These are phyloP conservation scores for Serrognathus titanus DNA, from an alignment of 2,888 invertebrate genomes.

Conservation along the genomic window DNA sequence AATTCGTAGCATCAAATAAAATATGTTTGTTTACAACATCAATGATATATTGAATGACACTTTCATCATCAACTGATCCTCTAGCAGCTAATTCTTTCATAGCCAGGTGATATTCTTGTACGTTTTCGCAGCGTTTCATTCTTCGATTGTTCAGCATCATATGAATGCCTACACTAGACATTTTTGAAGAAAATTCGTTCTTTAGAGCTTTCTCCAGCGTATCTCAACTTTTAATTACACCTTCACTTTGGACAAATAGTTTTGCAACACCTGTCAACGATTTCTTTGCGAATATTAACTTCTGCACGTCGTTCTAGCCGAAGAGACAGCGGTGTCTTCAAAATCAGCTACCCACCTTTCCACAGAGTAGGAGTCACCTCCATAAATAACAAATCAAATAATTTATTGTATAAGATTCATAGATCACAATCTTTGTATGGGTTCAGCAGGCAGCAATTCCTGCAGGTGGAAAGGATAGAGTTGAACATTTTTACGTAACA, in stretches of 20 bases:
- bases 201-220: slow-evolving; percentile 8
- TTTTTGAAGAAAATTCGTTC: slow-evolving; percentile 8
- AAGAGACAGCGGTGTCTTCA: slow-evolving; percentile 16
- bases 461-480: too few relatives aligned
- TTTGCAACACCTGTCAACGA: slow-evolving; percentile 17
- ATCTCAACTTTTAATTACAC: slow-evolving; percentile 11
- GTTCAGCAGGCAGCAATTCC: too few relatives aligned
- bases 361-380: slow-evolving; percentile 9
- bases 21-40: not conserved
- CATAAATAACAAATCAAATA: too few relatives aligned
- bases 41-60: not conserved
- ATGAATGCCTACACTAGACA: not conserved
- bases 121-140: not conserved
- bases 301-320: slow-evolving; percentile 19
- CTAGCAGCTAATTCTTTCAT: slow-evolving; percentile 3
- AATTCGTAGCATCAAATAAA: not conserved
- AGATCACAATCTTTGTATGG: too few relatives aligned
- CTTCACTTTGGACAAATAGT: slow-evolving; percentile 16
- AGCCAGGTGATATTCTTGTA: slow-evolving; percentile 2
- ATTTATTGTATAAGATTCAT: too few relatives aligned
- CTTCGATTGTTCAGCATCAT: not conserved
- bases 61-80: slow-evolving; percentile 4
- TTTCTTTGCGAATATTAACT: slow-evolving; percentile 20
- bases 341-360: slow-evolving; percentile 20
- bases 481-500: too few relatives aligned